A percentile compares a stretch with the other conserved stretches of the same genome.
Evolutionary conservation across 2,113 vertebrate species (phyloP).

Genomic region (Dryoscopus gambensis): DNA sequence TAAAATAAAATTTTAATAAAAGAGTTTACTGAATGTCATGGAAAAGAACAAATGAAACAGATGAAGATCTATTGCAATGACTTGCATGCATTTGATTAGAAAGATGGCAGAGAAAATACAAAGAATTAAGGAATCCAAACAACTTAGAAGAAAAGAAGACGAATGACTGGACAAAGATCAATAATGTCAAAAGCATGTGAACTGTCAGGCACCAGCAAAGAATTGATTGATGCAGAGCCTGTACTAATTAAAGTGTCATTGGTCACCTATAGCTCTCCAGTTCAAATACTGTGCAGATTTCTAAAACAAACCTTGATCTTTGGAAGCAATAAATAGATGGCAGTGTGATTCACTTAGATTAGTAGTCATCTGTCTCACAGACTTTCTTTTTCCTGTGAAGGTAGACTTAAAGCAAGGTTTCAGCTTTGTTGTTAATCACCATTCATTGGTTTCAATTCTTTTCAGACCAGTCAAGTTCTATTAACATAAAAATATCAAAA

Average conservation of each 20-base stretch:
- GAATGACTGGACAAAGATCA: slow-evolving; percentile 46
- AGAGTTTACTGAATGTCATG: background rate
- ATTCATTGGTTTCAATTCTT: background rate
- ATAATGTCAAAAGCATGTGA: slow-evolving; percentile 3
- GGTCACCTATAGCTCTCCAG: slow-evolving; percentile 1
- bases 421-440: background rate
- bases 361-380: background rate
- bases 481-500: background rate
- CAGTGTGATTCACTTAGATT: background rate
- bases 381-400: background rate
- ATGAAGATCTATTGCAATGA: background rate
- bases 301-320: slow-evolving; percentile 6
- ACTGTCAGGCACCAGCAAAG: background rate
- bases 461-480: background rate
- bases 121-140: slow-evolving; percentile 16
- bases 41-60: background rate
- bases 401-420: background rate
- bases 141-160: background rate
- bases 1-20: background rate
- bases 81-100: background rate
- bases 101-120: slow-evolving; percentile 24
- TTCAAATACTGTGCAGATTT: slow-evolving; percentile 17
- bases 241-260: slow-evolving; percentile 58
- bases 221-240: slow-evolving; percentile 36
- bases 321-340: slow-evolving; percentile 20